Evolutionary conservation across 2,113 vertebrate species (phyloP).

Genomic region (Triplophysa rosa): DNA sequence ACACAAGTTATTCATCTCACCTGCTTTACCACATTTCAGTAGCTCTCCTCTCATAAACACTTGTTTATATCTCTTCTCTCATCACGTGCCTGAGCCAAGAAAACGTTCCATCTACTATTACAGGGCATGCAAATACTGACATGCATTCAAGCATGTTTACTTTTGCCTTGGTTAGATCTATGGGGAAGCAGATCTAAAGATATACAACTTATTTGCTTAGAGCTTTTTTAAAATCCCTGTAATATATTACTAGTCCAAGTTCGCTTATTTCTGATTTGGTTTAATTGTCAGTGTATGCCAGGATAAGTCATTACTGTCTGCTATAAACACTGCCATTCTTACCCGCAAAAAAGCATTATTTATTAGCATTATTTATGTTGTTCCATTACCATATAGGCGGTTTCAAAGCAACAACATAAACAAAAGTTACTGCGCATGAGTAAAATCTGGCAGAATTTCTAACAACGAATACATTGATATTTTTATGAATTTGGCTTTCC

Average conservation of each 20-base stretch:
- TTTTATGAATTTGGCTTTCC: slow-evolving; percentile 8
- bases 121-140: slow-evolving; percentile 27
- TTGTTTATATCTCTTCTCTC: slow-evolving; percentile 8
- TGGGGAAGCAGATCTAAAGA: slow-evolving; percentile 23
- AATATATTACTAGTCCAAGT: slow-evolving; percentile 1
- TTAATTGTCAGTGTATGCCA: slow-evolving; percentile 19
- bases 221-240: background rate
- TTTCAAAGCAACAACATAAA: too few relatives aligned
- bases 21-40: slow-evolving; percentile 40
- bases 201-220: slow-evolving; percentile 1
- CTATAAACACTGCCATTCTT: background rate
- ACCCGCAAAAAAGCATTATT: background rate
- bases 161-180: slow-evolving; percentile 11
- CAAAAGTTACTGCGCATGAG: too few relatives aligned
- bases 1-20: slow-evolving; percentile 36
- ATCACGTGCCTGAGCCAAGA: background rate
- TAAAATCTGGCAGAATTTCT: too few relatives aligned
- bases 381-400: too few relatives aligned
- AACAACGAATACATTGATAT: background rate
- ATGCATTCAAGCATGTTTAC: slow-evolving; percentile 28
- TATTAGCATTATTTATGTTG: too few relatives aligned
- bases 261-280: slow-evolving; percentile 1
- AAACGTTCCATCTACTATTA: slow-evolving; percentile 17
- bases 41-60: slow-evolving; percentile 39
- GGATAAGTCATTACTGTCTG: slow-evolving; percentile 15